A percentile compares a stretch with the other conserved stretches of the same genome.
Conservation (phyloP, 2,888 invertebrate genomes). For the Noctua fimbriata region DNA sequence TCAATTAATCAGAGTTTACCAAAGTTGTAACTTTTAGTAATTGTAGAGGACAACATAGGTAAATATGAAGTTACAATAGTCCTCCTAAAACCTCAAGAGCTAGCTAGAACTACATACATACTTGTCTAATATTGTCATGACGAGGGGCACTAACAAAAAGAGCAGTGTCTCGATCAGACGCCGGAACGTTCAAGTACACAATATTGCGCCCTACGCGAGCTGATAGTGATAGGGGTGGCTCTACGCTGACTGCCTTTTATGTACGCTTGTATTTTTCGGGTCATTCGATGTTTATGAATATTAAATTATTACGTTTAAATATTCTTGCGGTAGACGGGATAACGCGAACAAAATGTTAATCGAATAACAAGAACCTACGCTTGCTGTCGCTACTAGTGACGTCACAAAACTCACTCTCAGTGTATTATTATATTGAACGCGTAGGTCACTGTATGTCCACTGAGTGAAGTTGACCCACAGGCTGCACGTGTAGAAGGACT, state of each 20-base stretch:
- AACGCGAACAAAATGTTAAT: not conserved
- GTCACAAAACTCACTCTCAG: not conserved
- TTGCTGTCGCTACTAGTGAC: not conserved
- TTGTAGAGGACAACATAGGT: no score
- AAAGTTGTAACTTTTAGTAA: not conserved
- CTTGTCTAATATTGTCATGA: not conserved
- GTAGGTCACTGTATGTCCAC: no score
- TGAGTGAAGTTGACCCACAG: no score
- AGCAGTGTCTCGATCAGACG: slow-evolving; percentile 19
- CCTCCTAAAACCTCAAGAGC: not conserved
- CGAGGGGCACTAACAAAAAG: slow-evolving; percentile 7
- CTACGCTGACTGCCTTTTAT: not conserved
- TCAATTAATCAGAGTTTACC: no score
- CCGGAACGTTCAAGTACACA: slow-evolving; percentile 9
- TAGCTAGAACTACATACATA: not conserved
- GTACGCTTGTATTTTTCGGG: not conserved
- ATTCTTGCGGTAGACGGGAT: not conserved
- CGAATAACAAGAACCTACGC: not conserved
- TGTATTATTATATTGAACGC: no score
- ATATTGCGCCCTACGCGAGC: not conserved
- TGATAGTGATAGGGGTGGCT: not conserved
- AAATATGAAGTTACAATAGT: not conserved
- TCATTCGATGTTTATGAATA: not conserved
- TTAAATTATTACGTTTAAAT: not conserved
- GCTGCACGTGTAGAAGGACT: no score